Evolutionary conservation across 2,888 invertebrate species (phyloP).

Genomic region (Azorinus chamasolen): DNA sequence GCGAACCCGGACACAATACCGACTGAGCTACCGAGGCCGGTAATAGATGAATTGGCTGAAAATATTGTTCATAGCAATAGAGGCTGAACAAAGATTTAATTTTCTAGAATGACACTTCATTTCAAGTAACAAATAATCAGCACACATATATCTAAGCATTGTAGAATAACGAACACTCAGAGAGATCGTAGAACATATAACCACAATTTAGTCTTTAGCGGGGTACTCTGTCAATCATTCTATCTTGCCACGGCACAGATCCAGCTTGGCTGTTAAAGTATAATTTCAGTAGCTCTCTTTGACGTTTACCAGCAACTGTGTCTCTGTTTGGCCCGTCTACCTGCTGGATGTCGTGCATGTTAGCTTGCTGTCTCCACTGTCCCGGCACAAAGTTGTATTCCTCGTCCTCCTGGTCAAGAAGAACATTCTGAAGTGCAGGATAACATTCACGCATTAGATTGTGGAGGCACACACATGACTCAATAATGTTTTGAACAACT

Average conservation of each 20-base stretch:
- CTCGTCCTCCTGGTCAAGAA: slow-evolving; percentile 58
- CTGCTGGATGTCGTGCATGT: slow-evolving; percentile 43
- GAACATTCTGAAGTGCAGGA: slow-evolving; percentile 44
- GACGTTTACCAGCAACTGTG: slow-evolving; percentile 42
- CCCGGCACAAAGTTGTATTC: slow-evolving; percentile 58
- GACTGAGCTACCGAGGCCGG: no score
- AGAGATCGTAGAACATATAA: no score
- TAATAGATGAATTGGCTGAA: no score
- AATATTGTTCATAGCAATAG: no score
- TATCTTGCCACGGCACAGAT: slow-evolving; percentile 64
- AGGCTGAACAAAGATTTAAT: no score
- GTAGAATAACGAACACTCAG: no score
- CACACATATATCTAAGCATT: no score
- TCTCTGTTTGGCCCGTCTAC: slow-evolving; percentile 48
- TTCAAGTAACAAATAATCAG: no score
- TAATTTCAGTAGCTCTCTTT: slow-evolving; percentile 49
- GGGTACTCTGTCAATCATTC: no score
- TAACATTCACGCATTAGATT: slow-evolving; percentile 56
- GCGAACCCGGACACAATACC: no score
- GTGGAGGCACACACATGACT: slow-evolving; percentile 56
- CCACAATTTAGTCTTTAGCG: no score
- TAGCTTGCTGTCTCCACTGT: slow-evolving; percentile 51
- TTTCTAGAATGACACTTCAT: no score
- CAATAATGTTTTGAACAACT: slow-evolving; percentile 27
- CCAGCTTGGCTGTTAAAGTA: slow-evolving; percentile 59